Evolutionary conservation across 2,888 invertebrate genomes (phyloP).

Genomic region (Alentia gelatinosa): DNA sequence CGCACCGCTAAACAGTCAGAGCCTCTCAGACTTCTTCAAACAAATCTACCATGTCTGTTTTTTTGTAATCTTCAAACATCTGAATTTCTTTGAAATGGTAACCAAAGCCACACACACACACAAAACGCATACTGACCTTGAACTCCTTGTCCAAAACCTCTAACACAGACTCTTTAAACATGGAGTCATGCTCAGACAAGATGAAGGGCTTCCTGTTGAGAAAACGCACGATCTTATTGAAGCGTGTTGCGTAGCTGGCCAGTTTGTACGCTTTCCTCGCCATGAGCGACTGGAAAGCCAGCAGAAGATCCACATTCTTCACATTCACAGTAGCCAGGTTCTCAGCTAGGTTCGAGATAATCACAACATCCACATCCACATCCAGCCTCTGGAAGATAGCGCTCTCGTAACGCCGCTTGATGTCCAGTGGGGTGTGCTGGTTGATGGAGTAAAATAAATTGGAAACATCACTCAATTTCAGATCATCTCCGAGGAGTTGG

Average conservation of each 20-base stretch:
- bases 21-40: no score
- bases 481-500: not conserved
- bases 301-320: slow-evolving; percentile 52
- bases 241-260: slow-evolving; percentile 43
- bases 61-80: no score
- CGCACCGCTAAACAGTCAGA: no score
- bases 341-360: slow-evolving; percentile 58
- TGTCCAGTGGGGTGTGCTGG: slow-evolving; percentile 27
- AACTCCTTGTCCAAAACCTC: not conserved
- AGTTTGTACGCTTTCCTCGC: slow-evolving; percentile 31
- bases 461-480: slow-evolving; percentile 41
- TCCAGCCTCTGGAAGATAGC: slow-evolving; percentile 45
- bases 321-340: slow-evolving; percentile 40
- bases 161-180: slow-evolving; percentile 25
- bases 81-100: no score
- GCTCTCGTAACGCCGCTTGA: slow-evolving; percentile 45
- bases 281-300: slow-evolving; percentile 44
- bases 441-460: slow-evolving; percentile 53
- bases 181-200: not conserved
- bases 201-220: slow-evolving; percentile 30
- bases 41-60: no score
- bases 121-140: slow-evolving; percentile 11
- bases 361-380: slow-evolving; percentile 45
- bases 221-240: slow-evolving; percentile 50
- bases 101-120: no score